Base-by-base conservation (phyloP, 2,797 vertebrate genomes). In the Buphagus erythrorhynchus region DNA sequence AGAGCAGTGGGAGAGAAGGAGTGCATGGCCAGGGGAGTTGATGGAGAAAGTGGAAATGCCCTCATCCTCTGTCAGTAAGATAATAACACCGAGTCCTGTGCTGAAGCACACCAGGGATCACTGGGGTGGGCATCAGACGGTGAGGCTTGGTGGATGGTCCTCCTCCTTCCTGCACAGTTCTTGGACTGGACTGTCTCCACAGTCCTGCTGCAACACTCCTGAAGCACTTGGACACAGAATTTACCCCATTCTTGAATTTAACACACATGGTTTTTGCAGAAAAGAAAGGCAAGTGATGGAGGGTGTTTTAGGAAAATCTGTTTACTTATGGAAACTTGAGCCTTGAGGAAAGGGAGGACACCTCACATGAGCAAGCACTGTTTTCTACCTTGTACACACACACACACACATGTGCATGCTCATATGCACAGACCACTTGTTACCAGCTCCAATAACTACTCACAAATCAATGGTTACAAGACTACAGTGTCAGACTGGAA, bases 311-410 rank as follows among this genome's bases (percentile, higher is more conserved):
- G 28, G 10, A 83, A 59, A 45, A 51, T 51, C 10, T 71, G 6
- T 52, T 94, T 42, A 17, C 35, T 58, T 25, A 19, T 7, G 24
- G 40, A 43, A 29, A 12, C 26, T 54, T 68, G 69, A 62, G 19
- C 9, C 42, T 69, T 72, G 45, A 29, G 35, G 38, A 45, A 80
- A 74, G 10, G 5, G 14, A 88, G 36, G 51, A 20, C n/a, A 11
- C 8, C 55, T 28, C 49, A 10, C 35, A 5, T 6, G 14, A 12
- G 7, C 29, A 42, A 71, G 31, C 16, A 21, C 7, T 0, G 0
- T 22, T 76, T 84, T 51, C 31, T 75, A 4, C 20, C 43, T 33
- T 5, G 0, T 22, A 31, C 25, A 25, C 13, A 46, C 10, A 31
- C 33, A 54, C 8, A 16, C 6, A 42, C 19, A 48, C 0, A n/a